phyloP scores from a whole-genome alignment of 2,888 invertebrate genomes.

The Unio delphinus region DNA sequence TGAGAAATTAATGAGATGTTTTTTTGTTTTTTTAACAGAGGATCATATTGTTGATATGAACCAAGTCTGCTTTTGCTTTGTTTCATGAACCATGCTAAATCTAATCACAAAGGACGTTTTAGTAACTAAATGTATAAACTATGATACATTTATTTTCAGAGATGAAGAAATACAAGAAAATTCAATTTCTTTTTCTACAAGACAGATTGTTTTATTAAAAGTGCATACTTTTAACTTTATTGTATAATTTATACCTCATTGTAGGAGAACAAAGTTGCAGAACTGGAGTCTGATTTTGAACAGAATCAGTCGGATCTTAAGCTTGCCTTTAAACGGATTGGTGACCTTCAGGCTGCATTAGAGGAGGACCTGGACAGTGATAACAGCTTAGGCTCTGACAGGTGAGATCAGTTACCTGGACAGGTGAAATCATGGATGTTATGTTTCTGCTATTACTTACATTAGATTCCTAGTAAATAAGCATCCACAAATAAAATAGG shows the following conservation, averaged over 20 bases:
- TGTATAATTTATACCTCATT: conserved; percentile 4
- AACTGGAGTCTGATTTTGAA: conserved; percentile 70
- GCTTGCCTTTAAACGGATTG: conserved; percentile 89
- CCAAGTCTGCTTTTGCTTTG: too few relatives aligned
- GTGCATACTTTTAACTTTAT: not conserved
- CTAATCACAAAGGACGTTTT: too few relatives aligned
- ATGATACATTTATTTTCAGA: too few relatives aligned
- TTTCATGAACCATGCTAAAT: too few relatives aligned
- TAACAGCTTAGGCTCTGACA: conserved; percentile 51
- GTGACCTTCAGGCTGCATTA: conserved; percentile 92
- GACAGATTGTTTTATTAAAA: not conserved
- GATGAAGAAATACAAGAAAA: too few relatives aligned
- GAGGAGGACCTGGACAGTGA: conserved; percentile 76
- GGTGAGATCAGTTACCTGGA: conserved; percentile 16
- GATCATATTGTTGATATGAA: too few relatives aligned
- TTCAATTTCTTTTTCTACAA: too few relatives aligned
- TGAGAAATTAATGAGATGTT: too few relatives aligned
- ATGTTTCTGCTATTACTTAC: not conserved
- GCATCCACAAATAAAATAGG: not conserved
- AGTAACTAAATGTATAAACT: too few relatives aligned
- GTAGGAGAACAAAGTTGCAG: conserved; percentile 70
- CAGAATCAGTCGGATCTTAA: conserved; percentile 80
- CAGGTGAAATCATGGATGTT: not conserved
- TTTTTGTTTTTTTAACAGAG: too few relatives aligned
- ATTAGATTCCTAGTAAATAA: not conserved